Percentiles rank a stretch among this genome's conserved stretches.
Evolutionary conservation across 92 coral and sea anemone genomes (phyloP).

Genomic region (Parazoanthus darwini): DNA sequence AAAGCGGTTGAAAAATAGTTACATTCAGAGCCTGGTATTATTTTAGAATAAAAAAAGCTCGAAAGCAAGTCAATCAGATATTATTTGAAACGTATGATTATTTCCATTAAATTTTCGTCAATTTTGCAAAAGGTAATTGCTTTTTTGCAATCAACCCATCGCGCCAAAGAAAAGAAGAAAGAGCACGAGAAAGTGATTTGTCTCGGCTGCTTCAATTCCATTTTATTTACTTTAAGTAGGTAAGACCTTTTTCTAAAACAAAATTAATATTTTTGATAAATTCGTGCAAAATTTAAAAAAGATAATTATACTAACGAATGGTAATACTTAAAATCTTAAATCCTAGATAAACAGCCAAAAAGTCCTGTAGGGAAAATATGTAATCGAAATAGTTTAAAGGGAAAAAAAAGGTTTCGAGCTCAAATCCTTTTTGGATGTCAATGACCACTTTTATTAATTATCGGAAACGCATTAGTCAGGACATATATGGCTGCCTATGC

Average conservation of each 20-base stretch:
- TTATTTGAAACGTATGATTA: background rate
- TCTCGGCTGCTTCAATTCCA: background rate
- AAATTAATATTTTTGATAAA: no score
- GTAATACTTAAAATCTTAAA: background rate
- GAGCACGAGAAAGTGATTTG: background rate
- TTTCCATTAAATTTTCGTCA: background rate
- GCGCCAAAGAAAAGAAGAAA: background rate
- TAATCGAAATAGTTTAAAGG: background rate
- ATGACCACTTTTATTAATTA: background rate
- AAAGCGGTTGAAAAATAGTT: background rate
- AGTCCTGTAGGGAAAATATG: no score
- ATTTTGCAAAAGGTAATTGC: background rate
- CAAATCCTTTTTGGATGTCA: background rate
- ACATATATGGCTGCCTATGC: background rate
- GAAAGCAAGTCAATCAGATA: background rate
- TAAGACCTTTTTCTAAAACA: background rate
- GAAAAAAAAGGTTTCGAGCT: background rate
- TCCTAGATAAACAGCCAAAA: background rate
- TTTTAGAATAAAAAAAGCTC: no score
- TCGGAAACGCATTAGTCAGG: background rate
- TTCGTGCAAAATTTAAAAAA: background rate
- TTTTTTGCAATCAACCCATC: background rate
- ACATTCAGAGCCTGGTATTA: background rate
- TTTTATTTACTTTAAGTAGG: background rate
- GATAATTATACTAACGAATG: background rate